Conservation (phyloP, 1,140 invertebrate genomes). For the Penaeus vannamei region DNA sequence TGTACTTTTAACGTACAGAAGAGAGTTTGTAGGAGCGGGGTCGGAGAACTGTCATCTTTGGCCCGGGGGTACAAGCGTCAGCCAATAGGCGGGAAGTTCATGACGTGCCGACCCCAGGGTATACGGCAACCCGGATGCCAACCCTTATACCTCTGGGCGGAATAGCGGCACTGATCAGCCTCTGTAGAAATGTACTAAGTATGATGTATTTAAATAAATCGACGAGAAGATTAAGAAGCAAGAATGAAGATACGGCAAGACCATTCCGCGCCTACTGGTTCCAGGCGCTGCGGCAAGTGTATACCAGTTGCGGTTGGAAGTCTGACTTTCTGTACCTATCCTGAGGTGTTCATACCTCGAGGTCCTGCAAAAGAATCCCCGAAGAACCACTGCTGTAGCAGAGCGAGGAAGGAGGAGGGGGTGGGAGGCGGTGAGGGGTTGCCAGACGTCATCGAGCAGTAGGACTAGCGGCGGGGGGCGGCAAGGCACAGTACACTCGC, state of each 20-base stretch:
- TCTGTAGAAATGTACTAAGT: neutral
- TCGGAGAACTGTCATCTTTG: conserved; percentile 53
- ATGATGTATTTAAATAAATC: no score
- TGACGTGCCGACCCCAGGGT: conserved; percentile 43
- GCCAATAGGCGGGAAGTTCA: conserved; percentile 47
- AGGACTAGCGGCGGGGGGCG: neutral
- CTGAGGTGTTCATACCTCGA: conserved; percentile 33
- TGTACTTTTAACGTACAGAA: no score
- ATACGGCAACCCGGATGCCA: conserved; percentile 50
- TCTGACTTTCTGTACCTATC: neutral
- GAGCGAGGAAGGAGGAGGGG: conserved; percentile 20
- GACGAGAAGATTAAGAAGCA: no score
- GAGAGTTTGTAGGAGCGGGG: conserved; percentile 2
- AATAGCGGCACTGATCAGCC: conserved; percentile 29
- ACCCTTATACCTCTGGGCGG: conserved; percentile 24
- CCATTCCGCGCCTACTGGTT: no score
- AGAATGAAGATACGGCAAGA: no score
- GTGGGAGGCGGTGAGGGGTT: conserved; percentile 34
- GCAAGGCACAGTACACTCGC: conserved; percentile 40
- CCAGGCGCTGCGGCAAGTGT: no score
- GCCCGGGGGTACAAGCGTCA: conserved; percentile 25
- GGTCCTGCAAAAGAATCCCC: conserved; percentile 23
- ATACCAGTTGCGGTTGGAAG: no score
- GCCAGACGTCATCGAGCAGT: conserved; percentile 48
- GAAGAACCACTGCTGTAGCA: conserved; percentile 17